Conservation (phyloP, 2,113 vertebrate species). For the Xiphorhynchus elegans region DNA sequence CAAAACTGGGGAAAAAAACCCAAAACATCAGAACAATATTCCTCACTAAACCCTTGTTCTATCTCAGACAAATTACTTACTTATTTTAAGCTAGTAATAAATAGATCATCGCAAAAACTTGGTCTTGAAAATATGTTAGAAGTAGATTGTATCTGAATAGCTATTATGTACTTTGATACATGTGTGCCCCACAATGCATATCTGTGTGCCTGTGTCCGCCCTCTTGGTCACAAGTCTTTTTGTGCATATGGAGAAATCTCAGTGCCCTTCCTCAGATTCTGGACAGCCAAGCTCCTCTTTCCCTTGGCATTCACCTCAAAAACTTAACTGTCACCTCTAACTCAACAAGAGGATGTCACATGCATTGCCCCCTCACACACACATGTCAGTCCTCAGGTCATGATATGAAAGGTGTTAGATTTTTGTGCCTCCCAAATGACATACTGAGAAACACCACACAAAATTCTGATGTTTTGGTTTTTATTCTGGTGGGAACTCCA, state of each 20-base stretch:
- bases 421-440: neutral
- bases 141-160: neutral
- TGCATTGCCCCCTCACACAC: rapidly evolving
- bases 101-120: neutral
- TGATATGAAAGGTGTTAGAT: rapidly evolving
- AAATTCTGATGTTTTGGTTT: neutral
- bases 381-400: neutral
- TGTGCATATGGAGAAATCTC: neutral
- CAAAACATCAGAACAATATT: neutral
- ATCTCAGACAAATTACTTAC: neutral
- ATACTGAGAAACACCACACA: neutral
- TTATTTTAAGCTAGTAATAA: neutral
- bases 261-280: neutral
- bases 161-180: neutral
- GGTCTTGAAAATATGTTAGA: neutral
- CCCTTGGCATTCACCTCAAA: neutral
- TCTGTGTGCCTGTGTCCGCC: neutral
- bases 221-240: neutral
- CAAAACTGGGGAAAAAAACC: neutral
- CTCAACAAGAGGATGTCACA: neutral
- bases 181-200: neutral
- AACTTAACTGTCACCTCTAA: neutral
- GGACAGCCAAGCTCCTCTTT: neutral
- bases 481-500: neutral
- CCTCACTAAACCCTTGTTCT: neutral